These are phyloP conservation scores for Sternarchorhynchus goeldii DNA, from an alignment of 2,797 vertebrate species.

Conservation along the genomic window DNA sequence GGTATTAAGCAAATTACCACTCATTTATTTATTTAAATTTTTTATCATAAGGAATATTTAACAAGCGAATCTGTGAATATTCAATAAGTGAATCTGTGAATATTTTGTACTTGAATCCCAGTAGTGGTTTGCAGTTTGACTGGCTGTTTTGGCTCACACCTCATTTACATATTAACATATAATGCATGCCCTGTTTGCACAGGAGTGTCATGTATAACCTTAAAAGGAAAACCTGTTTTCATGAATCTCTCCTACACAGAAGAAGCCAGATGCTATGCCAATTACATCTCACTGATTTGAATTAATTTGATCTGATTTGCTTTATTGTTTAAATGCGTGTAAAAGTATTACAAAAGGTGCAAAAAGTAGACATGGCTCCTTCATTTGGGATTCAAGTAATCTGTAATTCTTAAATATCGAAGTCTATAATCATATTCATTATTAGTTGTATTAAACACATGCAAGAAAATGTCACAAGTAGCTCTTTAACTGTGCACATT, in stretches of 20 bases:
- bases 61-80: conserved; percentile 10
- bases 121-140: neutral
- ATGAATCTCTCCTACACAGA: neutral
- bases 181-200: neutral
- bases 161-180: conserved; percentile 1
- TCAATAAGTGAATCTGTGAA: conserved; percentile 35
- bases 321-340: neutral
- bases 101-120: conserved; percentile 22
- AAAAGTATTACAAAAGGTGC: neutral
- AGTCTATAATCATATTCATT: neutral
- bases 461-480: no score
- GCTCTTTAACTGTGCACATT: no score
- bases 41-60: conserved; percentile 58
- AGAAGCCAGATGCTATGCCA: neutral
- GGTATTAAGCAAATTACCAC: conserved; percentile 38
- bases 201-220: neutral
- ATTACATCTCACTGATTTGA: neutral
- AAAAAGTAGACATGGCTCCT: neutral
- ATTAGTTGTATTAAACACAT: no score
- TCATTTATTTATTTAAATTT: conserved; percentile 31
- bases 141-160: neutral
- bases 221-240: neutral
- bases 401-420: neutral
- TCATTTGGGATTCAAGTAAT: neutral
- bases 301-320: neutral